Evolutionary conservation across 2,888 invertebrate species (phyloP).

Genomic region (Ceramica pisi): DNA sequence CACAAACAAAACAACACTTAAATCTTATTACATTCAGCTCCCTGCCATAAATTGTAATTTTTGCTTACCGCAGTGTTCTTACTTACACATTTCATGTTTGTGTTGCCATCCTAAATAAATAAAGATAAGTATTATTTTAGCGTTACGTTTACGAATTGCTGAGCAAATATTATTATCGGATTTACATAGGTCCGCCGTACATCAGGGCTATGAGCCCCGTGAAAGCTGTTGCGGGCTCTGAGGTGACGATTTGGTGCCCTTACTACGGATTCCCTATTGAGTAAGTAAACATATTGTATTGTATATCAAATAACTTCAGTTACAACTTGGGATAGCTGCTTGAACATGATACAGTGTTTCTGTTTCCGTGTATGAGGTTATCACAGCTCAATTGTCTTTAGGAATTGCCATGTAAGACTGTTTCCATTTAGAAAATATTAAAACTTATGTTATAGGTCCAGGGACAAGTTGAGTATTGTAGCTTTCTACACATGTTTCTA

Average conservation of each 20-base stretch:
- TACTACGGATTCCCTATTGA: conserved; percentile 96
- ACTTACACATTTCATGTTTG: conserved; percentile 57
- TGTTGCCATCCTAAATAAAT: conserved; percentile 67
- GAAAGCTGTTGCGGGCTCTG: conserved; percentile 95
- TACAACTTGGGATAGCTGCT: neutral
- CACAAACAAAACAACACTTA: conserved; percentile 38
- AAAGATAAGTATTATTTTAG: conserved; percentile 64
- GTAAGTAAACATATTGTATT: conserved; percentile 73
- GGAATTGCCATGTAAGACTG: too few species aligned
- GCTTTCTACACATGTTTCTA: neutral
- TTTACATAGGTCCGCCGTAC: conserved; percentile 93
- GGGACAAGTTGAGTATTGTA: neutral
- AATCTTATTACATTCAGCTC: conserved; percentile 51
- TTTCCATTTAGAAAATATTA: neutral
- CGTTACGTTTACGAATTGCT: conserved; percentile 51
- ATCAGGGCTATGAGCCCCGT: conserved; percentile 94
- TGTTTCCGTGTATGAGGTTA: neutral
- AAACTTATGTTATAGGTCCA: neutral
- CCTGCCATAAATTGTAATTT: conserved; percentile 56
- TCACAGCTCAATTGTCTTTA: too few species aligned
- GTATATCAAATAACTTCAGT: conserved; percentile 7
- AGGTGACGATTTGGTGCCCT: conserved; percentile 95
- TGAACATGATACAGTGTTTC: neutral
- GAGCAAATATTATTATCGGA: conserved; percentile 61
- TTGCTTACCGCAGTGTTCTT: conserved; percentile 47